Evolutionary conservation across 2,113 vertebrate species (phyloP).

Genomic region (Eudyptes chrysolophus): DNA sequence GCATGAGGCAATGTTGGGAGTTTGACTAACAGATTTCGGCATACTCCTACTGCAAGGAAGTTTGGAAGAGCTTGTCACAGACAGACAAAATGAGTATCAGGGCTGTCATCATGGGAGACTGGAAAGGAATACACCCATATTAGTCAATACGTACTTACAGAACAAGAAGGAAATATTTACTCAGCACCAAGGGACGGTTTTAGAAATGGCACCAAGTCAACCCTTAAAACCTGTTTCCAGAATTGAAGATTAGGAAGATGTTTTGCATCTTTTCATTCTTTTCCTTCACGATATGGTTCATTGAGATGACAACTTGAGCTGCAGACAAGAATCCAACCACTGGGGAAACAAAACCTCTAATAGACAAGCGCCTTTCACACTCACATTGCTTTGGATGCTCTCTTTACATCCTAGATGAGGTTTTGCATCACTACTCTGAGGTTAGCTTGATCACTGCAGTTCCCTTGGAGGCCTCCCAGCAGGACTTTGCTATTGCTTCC

Average conservation of each 20-base stretch:
- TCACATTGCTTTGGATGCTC: not conserved
- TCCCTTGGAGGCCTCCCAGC: not conserved
- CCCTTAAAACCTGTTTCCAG: not conserved
- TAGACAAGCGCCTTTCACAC: not conserved
- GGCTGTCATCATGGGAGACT: not conserved
- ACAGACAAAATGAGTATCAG: not conserved
- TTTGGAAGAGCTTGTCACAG: not conserved
- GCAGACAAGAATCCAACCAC: not conserved
- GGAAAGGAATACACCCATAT: not conserved
- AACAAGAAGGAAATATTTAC: not conserved
- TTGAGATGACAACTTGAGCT: not conserved
- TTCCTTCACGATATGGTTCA: not conserved
- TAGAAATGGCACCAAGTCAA: not conserved
- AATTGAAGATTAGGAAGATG: not conserved
- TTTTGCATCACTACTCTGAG: not conserved
- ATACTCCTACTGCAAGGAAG: not conserved
- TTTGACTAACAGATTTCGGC: constrained; percentile 18
- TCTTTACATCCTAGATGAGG: not conserved
- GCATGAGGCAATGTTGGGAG: not conserved
- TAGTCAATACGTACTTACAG: not conserved
- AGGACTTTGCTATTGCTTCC: constrained; percentile 13
- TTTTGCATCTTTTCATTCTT: not conserved
- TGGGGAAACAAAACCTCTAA: not conserved
- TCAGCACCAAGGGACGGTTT: not conserved
- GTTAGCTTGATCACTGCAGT: not conserved